Evolutionary conservation across 2,797 vertebrate genomes (phyloP), one percentile per base, ranked within the genome.

Genomic region (Macropus fuliginosus): DNA sequence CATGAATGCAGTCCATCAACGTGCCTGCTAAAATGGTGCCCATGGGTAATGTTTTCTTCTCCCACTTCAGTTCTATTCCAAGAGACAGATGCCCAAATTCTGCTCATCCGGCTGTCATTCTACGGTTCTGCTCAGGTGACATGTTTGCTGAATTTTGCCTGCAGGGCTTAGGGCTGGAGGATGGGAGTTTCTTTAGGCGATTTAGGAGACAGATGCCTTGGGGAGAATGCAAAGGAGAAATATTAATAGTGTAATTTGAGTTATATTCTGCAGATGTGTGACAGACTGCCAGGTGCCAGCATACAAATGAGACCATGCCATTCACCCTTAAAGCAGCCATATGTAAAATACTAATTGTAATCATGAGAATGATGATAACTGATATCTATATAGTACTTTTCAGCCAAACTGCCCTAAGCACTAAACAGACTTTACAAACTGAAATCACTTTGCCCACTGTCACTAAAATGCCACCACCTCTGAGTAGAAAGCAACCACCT

Each of bases 201-300:
- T 97, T 97, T 94, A 95, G 97, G 54, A 98, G 98, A 98, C 98
- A 98, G 98, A 56, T 94, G 97, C 98, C 98, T 97, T 96, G 95
- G 98, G 98, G 97, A 97, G 94, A 96, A 95, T 10, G 56, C 92
- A 97, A 95, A 97, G 95, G 96, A 96, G 97, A 97, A 95, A 94
- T 98, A 94, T 96, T 98, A 97, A 98, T 97, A 56, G 97, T 91
- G 94, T 91, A 0, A 57, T 94, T 97, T 96, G 97, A 1, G 1
- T 97, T 95, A 54, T 96, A 74, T 95, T 96, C 98, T 97, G 96
- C 96, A 98, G 98, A 94, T 52, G 24, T 97, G 98, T 98, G 98
- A 98, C 98, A 98, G 98, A 91, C 98, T 98, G 98, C 98, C 98
- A 98, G 96, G 98, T 98, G 98, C 95, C 4, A 12, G 94, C 74